phyloP scores from a whole-genome alignment of 2,888 invertebrate genomes.

The Lasioglossum oenotherae region DNA sequence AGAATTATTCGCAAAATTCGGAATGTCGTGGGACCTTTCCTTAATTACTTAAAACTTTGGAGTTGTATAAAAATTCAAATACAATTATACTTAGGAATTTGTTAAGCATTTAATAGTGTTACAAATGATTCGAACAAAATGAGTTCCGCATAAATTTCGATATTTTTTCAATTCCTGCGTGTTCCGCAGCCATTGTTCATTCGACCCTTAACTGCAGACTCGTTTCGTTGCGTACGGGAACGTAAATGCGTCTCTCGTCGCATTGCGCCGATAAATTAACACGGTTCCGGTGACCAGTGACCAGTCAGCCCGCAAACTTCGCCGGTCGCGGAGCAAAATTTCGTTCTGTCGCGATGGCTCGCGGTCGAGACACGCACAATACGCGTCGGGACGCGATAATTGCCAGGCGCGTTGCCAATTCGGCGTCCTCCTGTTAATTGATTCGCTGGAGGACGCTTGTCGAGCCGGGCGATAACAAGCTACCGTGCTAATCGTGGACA shows the following conservation, averaged over 20 bases:
- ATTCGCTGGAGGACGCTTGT: conserved; percentile 68
- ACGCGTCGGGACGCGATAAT: conserved; percentile 71
- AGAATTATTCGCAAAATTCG: neutral
- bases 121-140: neutral
- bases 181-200: conserved; percentile 5
- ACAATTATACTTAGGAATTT: neutral
- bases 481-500: conserved; percentile 42
- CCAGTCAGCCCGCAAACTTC: conserved; percentile 57
- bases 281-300: conserved; percentile 9
- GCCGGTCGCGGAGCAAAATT: conserved; percentile 58
- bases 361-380: conserved; percentile 61
- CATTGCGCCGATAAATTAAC: conserved; percentile 49
- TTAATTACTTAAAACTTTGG: neutral
- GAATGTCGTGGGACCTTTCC: fast-evolving
- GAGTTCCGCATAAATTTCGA: neutral
- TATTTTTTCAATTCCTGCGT: neutral
- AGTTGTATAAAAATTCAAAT: neutral
- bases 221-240: neutral
- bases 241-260: neutral
- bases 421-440: conserved; percentile 69
- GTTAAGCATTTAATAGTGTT: neutral
- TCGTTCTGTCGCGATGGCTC: conserved; percentile 57
- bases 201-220: neutral
- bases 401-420: conserved; percentile 74
- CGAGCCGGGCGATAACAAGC: conserved; percentile 54